Evolutionary conservation across 1,140 invertebrate genomes (phyloP), one percentile per base, ranked within the genome.

Genomic region (Drosophila serrata): DNA sequence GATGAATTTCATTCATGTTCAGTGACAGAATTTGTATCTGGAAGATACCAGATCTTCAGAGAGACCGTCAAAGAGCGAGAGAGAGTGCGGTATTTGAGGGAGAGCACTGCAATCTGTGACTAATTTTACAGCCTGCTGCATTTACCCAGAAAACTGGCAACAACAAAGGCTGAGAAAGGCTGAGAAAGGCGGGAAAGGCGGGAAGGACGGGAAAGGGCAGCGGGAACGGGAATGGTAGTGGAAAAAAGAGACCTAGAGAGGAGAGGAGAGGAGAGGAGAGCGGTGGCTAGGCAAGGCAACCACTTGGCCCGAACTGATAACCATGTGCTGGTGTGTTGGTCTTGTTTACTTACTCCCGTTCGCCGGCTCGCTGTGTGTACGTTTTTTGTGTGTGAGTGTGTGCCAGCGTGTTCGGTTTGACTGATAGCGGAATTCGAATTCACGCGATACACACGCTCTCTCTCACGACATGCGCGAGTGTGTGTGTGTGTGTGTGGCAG

Each of bases 381-480:
- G 15, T 43, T 48, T 35, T 40, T 27, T 19, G 48, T 42, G 15
- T 42, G 15, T 42, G 75, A 17, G 39, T 68, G 24, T 45, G 24
- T 73, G 79, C 56, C 84, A 72, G 82, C 79, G 75, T 88, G 82
- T 82, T 76, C 84, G 56, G 53, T 81, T 82, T 75, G 61, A 70
- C 80, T 84, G 84, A 90, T 87, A 87, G 80, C 76, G 80, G 76
- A 77, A 87, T 87, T 88, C 84, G 76, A 74, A 87, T 87, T 88
- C 84, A 87, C 84, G 84, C 76, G 84, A 87, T 87, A 87, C 84
- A 87, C 80, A 80, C 35, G 59, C 55, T 37, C 55, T 17, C 49
- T 67, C 42, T 27, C 59, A 4, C 40, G 24, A 12, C 0, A 29
- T 24, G 11, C 11, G n/a, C n/a, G n/a, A 27, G 31, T 46, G 64